phyloP scores from a whole-genome alignment of 2,797 vertebrate species.

The Channallabes apus region DNA sequence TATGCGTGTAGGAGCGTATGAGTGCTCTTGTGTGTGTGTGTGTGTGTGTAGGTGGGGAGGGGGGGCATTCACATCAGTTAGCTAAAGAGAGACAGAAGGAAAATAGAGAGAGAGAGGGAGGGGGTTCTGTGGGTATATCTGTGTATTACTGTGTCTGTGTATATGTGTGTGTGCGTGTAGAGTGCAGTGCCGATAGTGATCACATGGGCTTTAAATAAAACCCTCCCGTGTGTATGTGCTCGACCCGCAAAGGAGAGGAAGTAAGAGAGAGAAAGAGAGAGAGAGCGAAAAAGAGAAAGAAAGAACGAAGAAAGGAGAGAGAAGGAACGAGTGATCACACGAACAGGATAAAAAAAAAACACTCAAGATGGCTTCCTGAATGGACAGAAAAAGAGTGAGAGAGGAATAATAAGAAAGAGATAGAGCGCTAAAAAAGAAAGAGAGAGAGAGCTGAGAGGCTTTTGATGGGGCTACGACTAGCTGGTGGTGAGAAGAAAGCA shows the following conservation, averaged over 20 bases:
- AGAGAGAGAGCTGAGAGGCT: conserved; percentile 61
- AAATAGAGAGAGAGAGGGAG: conserved; percentile 50
- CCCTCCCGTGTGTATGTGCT: conserved; percentile 59
- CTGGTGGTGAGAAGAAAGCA: conserved; percentile 69
- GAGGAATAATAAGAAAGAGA: conserved; percentile 56
- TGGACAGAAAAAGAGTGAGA: conserved; percentile 66
- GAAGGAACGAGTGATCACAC: conserved; percentile 69
- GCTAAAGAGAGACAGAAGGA: conserved; percentile 52
- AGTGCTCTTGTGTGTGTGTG: background rate
- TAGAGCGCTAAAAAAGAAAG: conserved; percentile 58
- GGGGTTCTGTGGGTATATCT: conserved; percentile 47
- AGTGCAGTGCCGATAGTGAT: conserved; percentile 68
- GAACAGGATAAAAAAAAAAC: conserved; percentile 75
- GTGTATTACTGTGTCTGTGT: background rate
- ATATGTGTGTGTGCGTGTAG: conserved; percentile 44
- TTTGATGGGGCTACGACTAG: conserved; percentile 77
- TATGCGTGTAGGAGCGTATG: conserved; percentile 42
- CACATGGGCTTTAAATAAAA: conserved; percentile 67
- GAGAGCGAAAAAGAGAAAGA: conserved; percentile 46
- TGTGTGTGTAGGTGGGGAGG: conserved; percentile 50
- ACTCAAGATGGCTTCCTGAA: conserved; percentile 86
- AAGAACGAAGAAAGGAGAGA: conserved; percentile 55
- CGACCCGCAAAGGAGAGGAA: conserved; percentile 65
- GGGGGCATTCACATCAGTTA: conserved; percentile 66
- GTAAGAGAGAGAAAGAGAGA: conserved; percentile 58